Evolutionary conservation across 2,888 invertebrate species (phyloP), one percentile per base, ranked within the genome.

Genomic region (Drosophila diplacantha): DNA sequence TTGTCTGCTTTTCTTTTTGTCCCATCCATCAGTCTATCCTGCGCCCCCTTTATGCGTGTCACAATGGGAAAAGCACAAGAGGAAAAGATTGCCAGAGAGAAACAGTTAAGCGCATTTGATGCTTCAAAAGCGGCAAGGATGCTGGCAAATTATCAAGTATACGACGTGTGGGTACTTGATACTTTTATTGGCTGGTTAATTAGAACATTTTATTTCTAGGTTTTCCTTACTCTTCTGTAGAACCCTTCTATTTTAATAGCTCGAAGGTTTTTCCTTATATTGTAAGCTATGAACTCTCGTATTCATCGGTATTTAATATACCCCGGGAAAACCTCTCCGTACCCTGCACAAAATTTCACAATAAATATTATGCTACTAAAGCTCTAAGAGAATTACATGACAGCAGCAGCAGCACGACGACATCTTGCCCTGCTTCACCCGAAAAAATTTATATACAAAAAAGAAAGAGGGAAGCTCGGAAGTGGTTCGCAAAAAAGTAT

Each of bases 381-480:
- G 65, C 65, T 47, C 46, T 69, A 60, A 60, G 69, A 66, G 65
- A 66, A 66, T 66, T 66, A 66, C 69, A 66, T 69, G 65, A 66
- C 65, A 66, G 65, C 47, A 65, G 46, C 65, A 43, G 55, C 20
- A 38, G 38, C 29, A 32, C 58, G 37, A 57, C 69, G 31, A 64
- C 43, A 55, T 32, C 41, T 56, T 56, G 67, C 34, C 35, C 39
- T 37, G 34, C 43, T 5, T 20, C 32, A 20, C n/a, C 52, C 32
- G 8, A 41, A 62, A 62, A 34, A 20, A 43, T 26, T 20, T 14
- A 22, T 14, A 57, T 20, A 38, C 9, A 26, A 5, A 38, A 22
- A 34, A 41, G n/a, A 37, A 52, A 52, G 35, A 29, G 29, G 61
- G 34, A 18, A 59, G 59, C 51, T 59, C 51, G 69, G 47, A 66